phyloP scores from a whole-genome alignment of 2,888 invertebrate genomes.

The Apamea monoglypha region DNA sequence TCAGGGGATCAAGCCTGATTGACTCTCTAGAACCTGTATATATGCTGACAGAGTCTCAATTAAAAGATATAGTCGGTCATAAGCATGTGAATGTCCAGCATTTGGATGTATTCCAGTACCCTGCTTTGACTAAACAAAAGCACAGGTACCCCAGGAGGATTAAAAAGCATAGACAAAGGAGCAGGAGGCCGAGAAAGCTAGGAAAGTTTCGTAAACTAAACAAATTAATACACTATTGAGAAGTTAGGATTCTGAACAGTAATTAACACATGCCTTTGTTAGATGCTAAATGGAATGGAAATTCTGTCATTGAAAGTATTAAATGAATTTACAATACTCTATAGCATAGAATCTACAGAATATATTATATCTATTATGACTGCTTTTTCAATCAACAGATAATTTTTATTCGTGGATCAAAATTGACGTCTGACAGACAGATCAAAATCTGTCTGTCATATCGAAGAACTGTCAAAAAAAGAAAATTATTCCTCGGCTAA shows the following conservation, averaged over 20 bases:
- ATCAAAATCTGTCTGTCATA: no score
- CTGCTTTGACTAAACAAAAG: conserved; percentile 62
- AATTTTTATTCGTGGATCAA: no score
- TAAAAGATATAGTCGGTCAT: conserved; percentile 81
- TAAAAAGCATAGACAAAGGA: conserved; percentile 41
- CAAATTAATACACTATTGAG: conserved; percentile 40
- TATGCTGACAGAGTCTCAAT: conserved; percentile 82
- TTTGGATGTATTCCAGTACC: conserved; percentile 79
- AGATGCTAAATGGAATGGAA: not conserved
- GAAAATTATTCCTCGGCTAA: no score
- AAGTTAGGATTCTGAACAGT: not conserved
- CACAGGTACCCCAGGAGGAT: conserved; percentile 74
- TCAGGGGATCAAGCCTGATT: conserved; percentile 40
- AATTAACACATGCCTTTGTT: not conserved
- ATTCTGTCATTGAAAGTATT: no score
- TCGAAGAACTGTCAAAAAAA: no score
- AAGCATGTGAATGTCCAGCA: conserved; percentile 82
- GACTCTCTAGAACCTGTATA: conserved; percentile 81
- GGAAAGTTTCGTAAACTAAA: conserved; percentile 54
- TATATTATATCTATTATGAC: no score
- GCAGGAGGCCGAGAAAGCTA: conserved; percentile 37
- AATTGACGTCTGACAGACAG: no score
- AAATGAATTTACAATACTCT: not conserved
- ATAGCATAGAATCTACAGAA: no score
- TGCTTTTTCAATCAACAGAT: no score